Evolutionary conservation across 2,888 invertebrate species (phyloP).

Genomic region (Andrena praecox): DNA sequence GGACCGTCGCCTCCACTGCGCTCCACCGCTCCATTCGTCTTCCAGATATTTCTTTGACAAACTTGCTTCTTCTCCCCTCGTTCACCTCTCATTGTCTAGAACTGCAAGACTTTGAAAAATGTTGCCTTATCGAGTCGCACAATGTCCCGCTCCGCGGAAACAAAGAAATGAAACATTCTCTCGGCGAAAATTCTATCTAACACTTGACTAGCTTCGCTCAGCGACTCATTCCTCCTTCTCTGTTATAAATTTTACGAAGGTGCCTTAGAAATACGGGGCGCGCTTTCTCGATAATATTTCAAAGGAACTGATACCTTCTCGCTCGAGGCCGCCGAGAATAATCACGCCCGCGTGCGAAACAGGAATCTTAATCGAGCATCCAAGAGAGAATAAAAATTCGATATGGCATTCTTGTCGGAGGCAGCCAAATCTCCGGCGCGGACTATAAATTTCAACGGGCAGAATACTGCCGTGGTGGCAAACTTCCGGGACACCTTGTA

Average conservation of each 20-base stretch:
- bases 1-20: neutral
- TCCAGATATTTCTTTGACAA: conserved; percentile 15
- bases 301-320: too few species aligned
- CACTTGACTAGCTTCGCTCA: too few species aligned
- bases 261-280: too few species aligned
- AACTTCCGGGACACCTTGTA: neutral
- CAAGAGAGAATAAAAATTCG: neutral
- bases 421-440: too few species aligned
- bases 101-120: neutral
- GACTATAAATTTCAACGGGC: too few species aligned
- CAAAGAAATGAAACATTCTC: neutral
- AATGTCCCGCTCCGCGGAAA: neutral
- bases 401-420: too few species aligned
- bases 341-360: too few species aligned
- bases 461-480: neutral
- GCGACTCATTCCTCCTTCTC: too few species aligned
- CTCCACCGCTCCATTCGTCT: neutral
- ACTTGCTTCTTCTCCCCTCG: neutral
- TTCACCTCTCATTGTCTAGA: neutral
- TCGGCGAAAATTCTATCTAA: neutral
- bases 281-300: too few species aligned
- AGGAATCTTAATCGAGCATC: too few species aligned
- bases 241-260: too few species aligned
- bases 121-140: neutral
- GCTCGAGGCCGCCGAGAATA: too few species aligned